phyloP scores from a whole-genome alignment of 2,113 vertebrate genomes.

The Brachyistius frenatus region DNA sequence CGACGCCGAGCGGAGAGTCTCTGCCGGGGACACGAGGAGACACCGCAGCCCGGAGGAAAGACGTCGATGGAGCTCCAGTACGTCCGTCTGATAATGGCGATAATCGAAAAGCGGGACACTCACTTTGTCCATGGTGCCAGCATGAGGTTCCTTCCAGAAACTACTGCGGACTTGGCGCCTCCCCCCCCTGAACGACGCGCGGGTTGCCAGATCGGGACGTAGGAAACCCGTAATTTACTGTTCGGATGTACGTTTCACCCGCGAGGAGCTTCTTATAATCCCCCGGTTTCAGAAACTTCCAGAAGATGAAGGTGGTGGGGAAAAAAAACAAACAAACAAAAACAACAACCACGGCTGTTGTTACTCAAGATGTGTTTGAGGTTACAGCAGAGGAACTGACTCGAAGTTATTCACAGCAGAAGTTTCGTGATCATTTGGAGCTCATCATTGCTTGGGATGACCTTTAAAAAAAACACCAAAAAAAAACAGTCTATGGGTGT shows the following conservation, averaged over 20 bases:
- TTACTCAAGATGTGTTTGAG: neutral
- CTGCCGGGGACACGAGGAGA: too few relatives aligned
- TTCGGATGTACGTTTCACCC: neutral
- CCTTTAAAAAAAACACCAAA: too few relatives aligned
- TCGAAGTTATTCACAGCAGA: neutral
- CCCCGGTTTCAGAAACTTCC: slow-evolving; percentile 13
- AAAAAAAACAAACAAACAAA: too few relatives aligned
- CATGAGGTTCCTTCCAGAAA: slow-evolving; percentile 88
- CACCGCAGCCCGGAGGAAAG: fast-evolving
- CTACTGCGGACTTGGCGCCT: slow-evolving; percentile 79
- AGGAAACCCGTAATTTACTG: slow-evolving; percentile 2
- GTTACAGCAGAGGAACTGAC: neutral
- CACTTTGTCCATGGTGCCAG: slow-evolving; percentile 86
- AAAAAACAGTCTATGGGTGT: too few relatives aligned
- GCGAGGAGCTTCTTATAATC: too few relatives aligned
- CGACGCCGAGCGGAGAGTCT: too few relatives aligned
- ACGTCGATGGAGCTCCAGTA: neutral
- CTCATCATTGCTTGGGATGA: too few relatives aligned
- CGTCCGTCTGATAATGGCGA: neutral
- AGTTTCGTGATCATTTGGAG: too few relatives aligned
- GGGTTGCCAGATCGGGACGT: slow-evolving; percentile 70
- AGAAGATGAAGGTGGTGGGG: slow-evolving; percentile 19
- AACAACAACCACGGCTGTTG: neutral
- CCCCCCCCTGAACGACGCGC: slow-evolving; percentile 68
- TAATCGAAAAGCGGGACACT: slow-evolving; percentile 56